Evolutionary conservation across 2,797 vertebrate species (phyloP).

Genomic region (Clamator glandarius): DNA sequence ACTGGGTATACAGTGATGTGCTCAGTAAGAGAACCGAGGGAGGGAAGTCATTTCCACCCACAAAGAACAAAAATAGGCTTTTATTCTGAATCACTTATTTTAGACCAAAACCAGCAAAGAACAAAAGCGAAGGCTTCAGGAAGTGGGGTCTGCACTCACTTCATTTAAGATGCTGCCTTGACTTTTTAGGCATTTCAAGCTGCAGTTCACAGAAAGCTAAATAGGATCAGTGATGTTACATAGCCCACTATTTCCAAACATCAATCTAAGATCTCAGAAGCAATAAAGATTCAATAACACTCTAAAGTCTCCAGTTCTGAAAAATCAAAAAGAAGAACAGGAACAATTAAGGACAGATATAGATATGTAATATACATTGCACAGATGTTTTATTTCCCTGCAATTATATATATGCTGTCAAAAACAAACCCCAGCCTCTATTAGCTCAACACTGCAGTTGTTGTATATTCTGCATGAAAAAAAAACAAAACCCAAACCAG

Average conservation of each 20-base stretch:
- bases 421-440: constrained; percentile 29
- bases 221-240: not conserved
- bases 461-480: constrained; percentile 18
- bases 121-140: constrained; percentile 47
- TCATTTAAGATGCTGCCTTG: constrained; percentile 39
- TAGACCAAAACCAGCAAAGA: constrained; percentile 45
- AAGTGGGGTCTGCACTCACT: constrained; percentile 22
- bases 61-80: constrained; percentile 60
- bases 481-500: not conserved
- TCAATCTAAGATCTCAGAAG: constrained; percentile 18
- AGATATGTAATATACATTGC: constrained; percentile 46
- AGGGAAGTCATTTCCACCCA: constrained; percentile 43
- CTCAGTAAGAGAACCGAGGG: not conserved
- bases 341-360: constrained; percentile 54
- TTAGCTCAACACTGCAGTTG: constrained; percentile 50
- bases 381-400: constrained; percentile 71
- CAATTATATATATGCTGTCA: constrained; percentile 59
- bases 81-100: constrained; percentile 53
- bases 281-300: constrained; percentile 57
- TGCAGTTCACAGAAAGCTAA: constrained; percentile 15
- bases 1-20: not conserved
- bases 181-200: constrained; percentile 57
- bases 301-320: constrained; percentile 25
- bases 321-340: constrained; percentile 37
- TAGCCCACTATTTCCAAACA: not conserved